These are phyloP conservation scores for Pterophyllum scalare DNA, from an alignment of 2,113 vertebrate species.

Conservation along the genomic window DNA sequence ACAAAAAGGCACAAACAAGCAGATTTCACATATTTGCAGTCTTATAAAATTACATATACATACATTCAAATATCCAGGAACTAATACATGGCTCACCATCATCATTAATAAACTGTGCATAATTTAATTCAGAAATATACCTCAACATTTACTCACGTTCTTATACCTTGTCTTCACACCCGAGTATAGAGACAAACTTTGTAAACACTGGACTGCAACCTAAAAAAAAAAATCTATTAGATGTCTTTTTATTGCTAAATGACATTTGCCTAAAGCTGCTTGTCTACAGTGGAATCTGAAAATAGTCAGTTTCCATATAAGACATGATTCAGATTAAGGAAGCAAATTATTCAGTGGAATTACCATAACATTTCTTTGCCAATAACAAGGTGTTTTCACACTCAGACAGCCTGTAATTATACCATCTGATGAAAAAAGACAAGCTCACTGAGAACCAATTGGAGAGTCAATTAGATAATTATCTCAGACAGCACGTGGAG, in stretches of 20 bases:
- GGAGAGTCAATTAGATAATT: not conserved
- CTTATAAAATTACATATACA: not conserved
- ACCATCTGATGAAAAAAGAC: not conserved
- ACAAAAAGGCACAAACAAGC: constrained; percentile 17
- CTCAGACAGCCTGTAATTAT: not conserved
- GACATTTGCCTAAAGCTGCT: not conserved
- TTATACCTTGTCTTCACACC: not conserved
- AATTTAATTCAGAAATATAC: too few relatives aligned
- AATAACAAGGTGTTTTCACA: not conserved
- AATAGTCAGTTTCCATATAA: not conserved
- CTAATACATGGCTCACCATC: not conserved
- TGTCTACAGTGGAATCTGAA: not conserved
- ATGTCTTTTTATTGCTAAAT: not conserved
- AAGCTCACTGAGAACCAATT: not conserved
- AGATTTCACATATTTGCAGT: constrained; percentile 4
- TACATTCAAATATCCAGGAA: not conserved
- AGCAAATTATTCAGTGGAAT: constrained; percentile 3
- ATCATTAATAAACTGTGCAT: not conserved
- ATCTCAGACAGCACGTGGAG: not conserved
- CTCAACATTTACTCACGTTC: not conserved
- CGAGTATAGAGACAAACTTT: not conserved
- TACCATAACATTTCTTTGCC: not conserved
- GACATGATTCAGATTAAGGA: not conserved
- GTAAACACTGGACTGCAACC: not conserved
- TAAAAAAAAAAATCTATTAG: not conserved